These are phyloP conservation scores for Daphoenositta chrysoptera DNA, from an alignment of 2,113 vertebrate genomes.

Conservation along the genomic window DNA sequence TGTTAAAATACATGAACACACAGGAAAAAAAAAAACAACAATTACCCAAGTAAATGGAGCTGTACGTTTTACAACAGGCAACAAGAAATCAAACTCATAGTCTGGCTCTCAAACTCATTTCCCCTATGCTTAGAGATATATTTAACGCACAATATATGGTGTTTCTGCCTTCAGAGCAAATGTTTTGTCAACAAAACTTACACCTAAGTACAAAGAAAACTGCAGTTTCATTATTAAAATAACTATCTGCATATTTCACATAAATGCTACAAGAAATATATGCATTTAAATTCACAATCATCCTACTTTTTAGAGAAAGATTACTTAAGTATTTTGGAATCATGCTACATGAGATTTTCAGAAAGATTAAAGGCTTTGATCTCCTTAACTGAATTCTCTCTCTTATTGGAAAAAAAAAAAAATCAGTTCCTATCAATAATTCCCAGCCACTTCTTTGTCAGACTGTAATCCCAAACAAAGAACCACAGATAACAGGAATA, in stretches of 20 bases:
- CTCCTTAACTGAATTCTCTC: background rate
- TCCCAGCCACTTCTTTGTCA: background rate
- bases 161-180: background rate
- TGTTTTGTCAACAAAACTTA: background rate
- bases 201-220: background rate
- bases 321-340: background rate
- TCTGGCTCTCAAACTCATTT: background rate
- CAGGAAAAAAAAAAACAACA: background rate
- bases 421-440: background rate
- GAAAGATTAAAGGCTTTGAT: background rate
- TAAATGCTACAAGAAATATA: background rate
- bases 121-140: background rate
- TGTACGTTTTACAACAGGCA: background rate
- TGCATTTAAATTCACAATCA: background rate
- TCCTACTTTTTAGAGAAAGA: background rate
- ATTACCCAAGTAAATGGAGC: background rate
- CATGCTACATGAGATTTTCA: background rate
- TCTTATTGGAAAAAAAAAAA: background rate
- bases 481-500: background rate
- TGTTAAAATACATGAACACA: background rate
- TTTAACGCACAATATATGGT: accelerated
- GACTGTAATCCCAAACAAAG: background rate
- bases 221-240: background rate
- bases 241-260: background rate
- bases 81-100: background rate